Percentiles rank a stretch among this genome's conserved stretches.
phyloP scores from a whole-genome alignment of 2,888 invertebrate genomes.

The Mactromeris polynyma region DNA sequence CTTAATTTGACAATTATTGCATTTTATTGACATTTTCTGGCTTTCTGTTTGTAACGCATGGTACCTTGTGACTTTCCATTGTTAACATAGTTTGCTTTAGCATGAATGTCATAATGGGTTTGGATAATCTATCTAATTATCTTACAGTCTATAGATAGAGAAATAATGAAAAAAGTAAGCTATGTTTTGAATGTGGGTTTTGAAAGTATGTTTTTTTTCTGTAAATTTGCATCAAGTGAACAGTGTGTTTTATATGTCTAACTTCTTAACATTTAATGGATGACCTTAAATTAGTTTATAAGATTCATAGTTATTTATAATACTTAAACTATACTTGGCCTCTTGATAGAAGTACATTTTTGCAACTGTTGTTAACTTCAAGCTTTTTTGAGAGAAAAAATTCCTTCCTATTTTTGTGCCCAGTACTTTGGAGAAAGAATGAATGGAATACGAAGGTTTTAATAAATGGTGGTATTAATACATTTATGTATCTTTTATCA shows the following conservation, averaged over 20 bases:
- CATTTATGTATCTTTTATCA: not conserved
- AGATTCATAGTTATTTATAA: too few relatives aligned
- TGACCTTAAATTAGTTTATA: too few relatives aligned
- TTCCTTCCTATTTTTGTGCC: too few relatives aligned
- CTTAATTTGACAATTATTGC: not conserved
- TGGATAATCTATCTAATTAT: not conserved
- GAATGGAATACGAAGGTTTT: too few relatives aligned
- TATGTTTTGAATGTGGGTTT: constrained; percentile 23
- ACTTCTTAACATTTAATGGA: not conserved
- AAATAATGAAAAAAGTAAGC: constrained; percentile 71
- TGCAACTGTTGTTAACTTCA: too few relatives aligned
- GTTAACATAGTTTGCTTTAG: constrained; percentile 1
- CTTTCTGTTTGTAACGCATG: not conserved
- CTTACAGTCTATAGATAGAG: constrained; percentile 71
- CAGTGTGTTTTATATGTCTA: not conserved
- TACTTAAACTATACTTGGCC: too few relatives aligned
- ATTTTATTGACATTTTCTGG: not conserved
- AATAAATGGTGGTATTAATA: too few relatives aligned
- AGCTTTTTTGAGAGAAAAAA: too few relatives aligned
- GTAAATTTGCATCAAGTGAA: constrained; percentile 38
- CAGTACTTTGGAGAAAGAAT: too few relatives aligned
- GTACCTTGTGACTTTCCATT: not conserved
- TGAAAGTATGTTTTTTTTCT: constrained; percentile 29
- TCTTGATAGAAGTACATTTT: too few relatives aligned
- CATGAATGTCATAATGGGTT: not conserved